Conservation (phyloP, 2,113 vertebrate genomes). For the Maccullochella peelii region DNA sequence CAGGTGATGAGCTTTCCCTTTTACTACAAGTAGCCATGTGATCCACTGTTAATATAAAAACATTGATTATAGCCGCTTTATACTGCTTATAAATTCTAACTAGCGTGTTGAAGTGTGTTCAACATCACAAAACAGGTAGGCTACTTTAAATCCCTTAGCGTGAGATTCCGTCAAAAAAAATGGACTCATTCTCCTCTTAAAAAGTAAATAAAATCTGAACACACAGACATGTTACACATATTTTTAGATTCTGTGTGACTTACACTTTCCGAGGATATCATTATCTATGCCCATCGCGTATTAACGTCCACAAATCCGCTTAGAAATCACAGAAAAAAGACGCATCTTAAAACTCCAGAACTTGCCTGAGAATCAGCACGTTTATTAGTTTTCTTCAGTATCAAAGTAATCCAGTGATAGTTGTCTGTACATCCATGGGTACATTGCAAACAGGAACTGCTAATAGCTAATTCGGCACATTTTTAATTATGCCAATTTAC, state of each 20-base stretch:
- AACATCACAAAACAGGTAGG: too few species aligned
- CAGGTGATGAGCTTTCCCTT: too few species aligned
- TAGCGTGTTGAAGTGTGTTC: too few species aligned
- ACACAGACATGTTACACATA: too few species aligned
- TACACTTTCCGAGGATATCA: background rate
- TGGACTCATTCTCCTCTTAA: too few species aligned
- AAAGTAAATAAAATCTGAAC: too few species aligned
- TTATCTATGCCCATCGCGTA: background rate
- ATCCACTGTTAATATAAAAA: too few species aligned
- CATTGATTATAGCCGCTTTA: too few species aligned
- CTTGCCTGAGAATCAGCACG: background rate
- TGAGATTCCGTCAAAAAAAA: too few species aligned
- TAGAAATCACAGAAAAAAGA: background rate
- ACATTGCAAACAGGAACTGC: background rate
- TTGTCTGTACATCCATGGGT: background rate
- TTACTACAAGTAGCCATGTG: too few species aligned
- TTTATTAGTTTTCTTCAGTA: constrained; percentile 2
- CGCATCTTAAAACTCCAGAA: background rate
- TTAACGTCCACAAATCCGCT: background rate
- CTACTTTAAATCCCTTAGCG: too few species aligned
- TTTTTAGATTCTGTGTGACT: background rate
- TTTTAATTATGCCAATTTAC: background rate
- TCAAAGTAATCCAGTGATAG: background rate
- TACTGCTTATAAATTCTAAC: too few species aligned
- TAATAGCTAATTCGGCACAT: background rate